Evolutionary conservation across 2,888 invertebrate genomes (phyloP).

Genomic region (Gandaritis pyraliata): DNA sequence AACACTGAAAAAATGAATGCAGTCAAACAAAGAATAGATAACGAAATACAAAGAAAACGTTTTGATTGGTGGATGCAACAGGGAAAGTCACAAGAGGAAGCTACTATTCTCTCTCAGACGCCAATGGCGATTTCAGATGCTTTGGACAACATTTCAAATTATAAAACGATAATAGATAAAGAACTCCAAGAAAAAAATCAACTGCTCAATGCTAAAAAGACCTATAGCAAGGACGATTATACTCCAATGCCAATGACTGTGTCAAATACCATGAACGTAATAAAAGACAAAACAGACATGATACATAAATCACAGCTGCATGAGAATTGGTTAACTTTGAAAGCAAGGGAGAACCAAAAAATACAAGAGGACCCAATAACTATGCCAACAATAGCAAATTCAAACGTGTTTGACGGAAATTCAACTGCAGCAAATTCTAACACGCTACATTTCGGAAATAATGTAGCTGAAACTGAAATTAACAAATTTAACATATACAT

Average conservation of each 20-base stretch:
- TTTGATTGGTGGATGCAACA: constrained; percentile 15
- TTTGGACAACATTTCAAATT: background rate
- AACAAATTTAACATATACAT: constrained; percentile 12
- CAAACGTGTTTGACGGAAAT: background rate
- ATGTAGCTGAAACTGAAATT: background rate
- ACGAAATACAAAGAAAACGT: background rate
- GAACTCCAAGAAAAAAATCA: background rate
- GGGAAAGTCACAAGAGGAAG: constrained; percentile 22
- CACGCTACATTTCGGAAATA: background rate
- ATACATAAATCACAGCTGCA: background rate
- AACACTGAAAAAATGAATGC: no score
- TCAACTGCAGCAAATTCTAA: background rate
- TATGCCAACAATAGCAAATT: background rate
- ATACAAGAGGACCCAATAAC: background rate
- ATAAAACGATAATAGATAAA: background rate
- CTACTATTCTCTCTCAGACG: constrained; percentile 3
- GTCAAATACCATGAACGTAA: background rate
- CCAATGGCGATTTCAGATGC: constrained; percentile 13
- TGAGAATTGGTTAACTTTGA: background rate
- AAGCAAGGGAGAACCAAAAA: background rate
- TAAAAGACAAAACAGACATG: background rate
- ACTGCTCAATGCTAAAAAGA: background rate
- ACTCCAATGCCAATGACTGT: background rate
- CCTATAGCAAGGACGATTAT: background rate
- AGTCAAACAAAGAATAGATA: background rate